Evolutionary conservation across 1,140 invertebrate genomes (phyloP), one percentile per base, ranked within the genome.

Genomic region (Pseudomyrmex cubaensis): DNA sequence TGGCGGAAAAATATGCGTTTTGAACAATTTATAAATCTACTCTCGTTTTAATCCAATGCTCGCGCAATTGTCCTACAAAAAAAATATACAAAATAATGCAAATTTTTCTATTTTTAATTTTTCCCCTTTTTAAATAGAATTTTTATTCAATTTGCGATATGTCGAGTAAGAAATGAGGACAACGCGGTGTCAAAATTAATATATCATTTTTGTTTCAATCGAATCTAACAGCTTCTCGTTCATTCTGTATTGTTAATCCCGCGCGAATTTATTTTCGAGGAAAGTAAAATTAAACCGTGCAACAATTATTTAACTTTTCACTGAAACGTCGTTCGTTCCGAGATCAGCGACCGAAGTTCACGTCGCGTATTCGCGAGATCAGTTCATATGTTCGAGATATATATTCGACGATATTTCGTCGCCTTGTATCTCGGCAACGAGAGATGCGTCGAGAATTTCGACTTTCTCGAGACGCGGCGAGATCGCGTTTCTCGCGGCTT

Each of bases 261-360:
- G 15, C 8, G 22, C 20, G 22, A 22, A 52, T 64, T 76, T 35
- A 76, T 76, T 64, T 22, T 5, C 35, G 35, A 0, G 59, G 1
- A 7, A 46, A 9, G 8, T n/a, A 63, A 7, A 22, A 54, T 64
- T 76, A 35, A 64, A 35, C 0, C 25, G 15, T 10, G n/a, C 10
- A 64, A 50, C 17, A 50, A 75, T 50, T 61, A 12, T 75, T 75
- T 50, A 13, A 20, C 35, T 59, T 59, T 20, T 44, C 25, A 56
- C 62, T 76, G 7, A 35, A 76, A 50, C 15, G 35, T 35, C 12
- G 10, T 48, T 17, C 44, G 20, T 35, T 35, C 5, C 35, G 35
- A 7, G 7, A 35, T 61, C 50, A 75, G 13, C 12, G 13, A 35
- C 25, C 2, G n/a, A 63, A 62, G 15, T 46, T 61, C 13, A 12